Conservation (phyloP, 64 coral and sea anemone species). For the Exaiptasia diaphana region DNA sequence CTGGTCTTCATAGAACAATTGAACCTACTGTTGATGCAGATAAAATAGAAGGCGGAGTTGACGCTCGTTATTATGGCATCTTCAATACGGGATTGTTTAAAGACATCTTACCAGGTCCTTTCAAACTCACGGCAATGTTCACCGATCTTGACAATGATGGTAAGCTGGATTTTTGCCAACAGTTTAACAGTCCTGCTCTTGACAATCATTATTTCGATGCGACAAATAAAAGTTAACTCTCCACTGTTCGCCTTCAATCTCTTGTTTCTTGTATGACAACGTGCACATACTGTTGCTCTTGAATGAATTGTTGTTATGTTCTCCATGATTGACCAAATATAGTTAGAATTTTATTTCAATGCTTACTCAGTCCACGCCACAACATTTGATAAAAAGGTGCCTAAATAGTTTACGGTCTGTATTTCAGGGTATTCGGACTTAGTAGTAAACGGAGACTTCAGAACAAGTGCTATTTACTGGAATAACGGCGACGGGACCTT, state of each 20-base stretch:
- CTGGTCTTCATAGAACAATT: constrained; percentile 55
- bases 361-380: no score
- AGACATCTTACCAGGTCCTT: constrained; percentile 88
- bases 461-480: constrained; percentile 88
- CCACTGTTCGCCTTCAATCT: no score
- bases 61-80: constrained; percentile 77
- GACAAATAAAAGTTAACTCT: no score
- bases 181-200: no score
- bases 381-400: no score
- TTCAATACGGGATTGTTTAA: constrained; percentile 74
- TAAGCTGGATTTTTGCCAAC: no score
- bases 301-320: no score
- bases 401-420: no score
- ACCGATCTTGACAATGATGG: constrained; percentile 91
- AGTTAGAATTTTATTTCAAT: no score
- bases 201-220: no score
- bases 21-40: constrained; percentile 70
- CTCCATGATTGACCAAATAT: no score
- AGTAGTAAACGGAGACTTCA: constrained; percentile 77
- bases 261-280: neutral
- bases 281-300: neutral
- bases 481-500: constrained; percentile 92
- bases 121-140: constrained; percentile 72
- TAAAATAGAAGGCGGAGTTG: constrained; percentile 60
- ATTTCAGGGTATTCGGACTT: constrained; percentile 78